Conservation (phyloP, 64 coral and sea anemone species). For the Montipora foliosa region DNA sequence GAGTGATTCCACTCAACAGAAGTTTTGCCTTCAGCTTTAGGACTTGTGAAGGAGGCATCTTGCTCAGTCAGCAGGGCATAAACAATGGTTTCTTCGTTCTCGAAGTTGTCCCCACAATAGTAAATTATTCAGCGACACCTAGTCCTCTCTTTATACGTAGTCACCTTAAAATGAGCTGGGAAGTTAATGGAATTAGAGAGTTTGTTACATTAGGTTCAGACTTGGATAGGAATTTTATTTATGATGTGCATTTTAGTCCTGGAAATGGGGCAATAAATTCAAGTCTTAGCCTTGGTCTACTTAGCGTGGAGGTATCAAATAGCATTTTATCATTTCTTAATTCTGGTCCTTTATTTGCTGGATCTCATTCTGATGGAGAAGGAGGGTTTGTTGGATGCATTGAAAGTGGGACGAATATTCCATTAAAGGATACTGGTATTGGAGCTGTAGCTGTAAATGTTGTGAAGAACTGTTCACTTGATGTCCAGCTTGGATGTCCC, state of each 20-base stretch:
- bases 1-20: constrained; percentile 27
- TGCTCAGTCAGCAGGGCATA: constrained; percentile 64
- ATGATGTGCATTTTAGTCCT: constrained; percentile 58
- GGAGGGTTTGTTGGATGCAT: constrained; percentile 78
- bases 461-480: constrained; percentile 40
- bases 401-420: constrained; percentile 70
- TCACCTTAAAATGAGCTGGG: constrained; percentile 66
- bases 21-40: constrained; percentile 74
- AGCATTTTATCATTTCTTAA: constrained; percentile 33
- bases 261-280: constrained; percentile 52
- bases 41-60: constrained; percentile 77
- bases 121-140: constrained; percentile 55
- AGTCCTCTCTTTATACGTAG: constrained; percentile 51
- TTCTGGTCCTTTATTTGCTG: constrained; percentile 57
- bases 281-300: constrained; percentile 39
- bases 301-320: constrained; percentile 34
- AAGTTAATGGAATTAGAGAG: constrained; percentile 2
- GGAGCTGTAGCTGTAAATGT: neutral
- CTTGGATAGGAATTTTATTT: constrained; percentile 64
- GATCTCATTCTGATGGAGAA: neutral
- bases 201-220: constrained; percentile 66
- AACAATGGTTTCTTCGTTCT: constrained; percentile 59
- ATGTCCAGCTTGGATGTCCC: constrained; percentile 28
- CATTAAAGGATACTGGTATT: neutral
- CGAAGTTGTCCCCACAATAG: constrained; percentile 42